Evolutionary conservation across 92 coral and sea anemone genomes (phyloP), one percentile per base, ranked within the genome.

Genomic region (Siderastrea siderea): DNA sequence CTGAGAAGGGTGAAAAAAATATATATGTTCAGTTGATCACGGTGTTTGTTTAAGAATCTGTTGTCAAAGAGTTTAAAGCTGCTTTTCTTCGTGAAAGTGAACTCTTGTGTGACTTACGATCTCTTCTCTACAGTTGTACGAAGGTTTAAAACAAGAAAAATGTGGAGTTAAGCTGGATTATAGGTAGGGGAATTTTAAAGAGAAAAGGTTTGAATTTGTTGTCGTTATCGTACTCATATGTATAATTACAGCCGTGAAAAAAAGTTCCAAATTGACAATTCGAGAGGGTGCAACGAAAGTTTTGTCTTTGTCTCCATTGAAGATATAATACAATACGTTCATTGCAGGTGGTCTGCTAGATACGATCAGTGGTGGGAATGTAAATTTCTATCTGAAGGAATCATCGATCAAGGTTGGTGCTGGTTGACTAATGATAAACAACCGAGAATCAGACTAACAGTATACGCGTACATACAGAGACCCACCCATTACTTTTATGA

Each of bases 281-380:
- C 0, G 38, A 26, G 38, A 26, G 38, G 38, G 38, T 26, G 38
- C 38, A 26, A 26, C 38, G 38, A 26, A 26, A 26, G 38, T 26
- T 26, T 26, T 26, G 9, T 55, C 12, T 55, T 55, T 4, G 12
- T 14, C 2, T 7, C 12, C 10, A 55, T 7, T 2, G 9, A 14
- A 55, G 61, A 61, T 6, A 13, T n/a, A 44, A 44, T n/a, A 11
- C 45, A 44, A 10, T 50, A 2, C 3, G n/a, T 83, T 58, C 19
- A 4, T 4, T 76, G 59, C 68, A 95, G 98, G 69, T 97, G 99
- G 99, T 92, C 99, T 19, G 92, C 91, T 14, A 90, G 99, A 6
- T 95, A 97, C 74, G 99, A 97, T 72, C 99, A 97, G 88, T 97
- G 99, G 99, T 97, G 99, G 99, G 99, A 97, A 51, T 97, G 99